Percentiles rank a stretch among this genome's conserved stretches.
These are phyloP conservation scores for Ennomos quercinarius DNA, from an alignment of 2,888 invertebrate genomes.

Conservation along the genomic window DNA sequence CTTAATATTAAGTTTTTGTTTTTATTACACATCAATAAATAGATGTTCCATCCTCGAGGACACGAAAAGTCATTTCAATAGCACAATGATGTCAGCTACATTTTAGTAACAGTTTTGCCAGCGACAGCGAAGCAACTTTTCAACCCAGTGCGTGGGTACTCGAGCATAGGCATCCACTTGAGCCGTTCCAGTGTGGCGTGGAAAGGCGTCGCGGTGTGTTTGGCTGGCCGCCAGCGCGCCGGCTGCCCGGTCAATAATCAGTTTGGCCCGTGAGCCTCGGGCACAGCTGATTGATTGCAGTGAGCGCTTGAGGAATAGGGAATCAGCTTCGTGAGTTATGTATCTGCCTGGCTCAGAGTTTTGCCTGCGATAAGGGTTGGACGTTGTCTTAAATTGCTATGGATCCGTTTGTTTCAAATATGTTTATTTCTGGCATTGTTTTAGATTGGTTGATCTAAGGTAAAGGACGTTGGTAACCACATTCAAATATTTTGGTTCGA, in stretches of 20 bases:
- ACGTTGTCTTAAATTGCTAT: neutral
- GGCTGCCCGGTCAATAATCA: conserved; percentile 38
- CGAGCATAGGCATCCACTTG: conserved; percentile 9
- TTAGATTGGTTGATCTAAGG: too few species aligned
- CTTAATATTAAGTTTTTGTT: too few species aligned
- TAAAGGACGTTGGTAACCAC: too few species aligned
- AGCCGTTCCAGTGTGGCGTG: conserved; percentile 18
- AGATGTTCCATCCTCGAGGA: too few species aligned
- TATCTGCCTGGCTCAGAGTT: conserved; percentile 6
- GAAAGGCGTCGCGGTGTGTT: conserved; percentile 28
- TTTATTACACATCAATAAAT: too few species aligned
- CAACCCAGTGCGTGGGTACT: conserved; percentile 8
- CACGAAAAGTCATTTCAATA: too few species aligned
- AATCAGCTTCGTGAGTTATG: conserved; percentile 17
- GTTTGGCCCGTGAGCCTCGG: conserved; percentile 16
- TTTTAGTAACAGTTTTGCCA: too few species aligned
- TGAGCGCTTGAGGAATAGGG: conserved; percentile 15
- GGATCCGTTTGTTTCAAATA: too few species aligned
- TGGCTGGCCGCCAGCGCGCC: conserved; percentile 34
- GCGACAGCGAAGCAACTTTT: conserved; percentile 2
- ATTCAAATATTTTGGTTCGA: too few species aligned
- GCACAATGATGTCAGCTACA: too few species aligned
- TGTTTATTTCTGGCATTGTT: too few species aligned
- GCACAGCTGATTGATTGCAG: conserved; percentile 25
- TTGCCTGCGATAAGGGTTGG: conserved; percentile 1